These are phyloP conservation scores for Macquaria australasica DNA, from an alignment of 2,113 vertebrate species.

Conservation along the genomic window DNA sequence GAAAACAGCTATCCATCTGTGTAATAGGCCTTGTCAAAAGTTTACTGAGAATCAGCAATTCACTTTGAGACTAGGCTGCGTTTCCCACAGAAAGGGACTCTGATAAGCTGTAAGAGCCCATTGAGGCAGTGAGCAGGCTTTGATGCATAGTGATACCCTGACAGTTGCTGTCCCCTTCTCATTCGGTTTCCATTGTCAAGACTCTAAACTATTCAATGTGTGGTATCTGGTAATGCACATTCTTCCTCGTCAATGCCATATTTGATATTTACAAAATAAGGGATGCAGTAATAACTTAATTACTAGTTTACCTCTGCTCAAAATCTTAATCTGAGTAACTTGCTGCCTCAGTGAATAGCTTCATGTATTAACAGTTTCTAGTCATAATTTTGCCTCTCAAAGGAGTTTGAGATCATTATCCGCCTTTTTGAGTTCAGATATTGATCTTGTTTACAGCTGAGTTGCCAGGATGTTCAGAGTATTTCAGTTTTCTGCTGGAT, in stretches of 20 bases:
- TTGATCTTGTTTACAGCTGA: slow-evolving; percentile 33
- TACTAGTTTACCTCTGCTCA: slow-evolving; percentile 10
- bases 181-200: slow-evolving; percentile 51
- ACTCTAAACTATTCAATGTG: neutral
- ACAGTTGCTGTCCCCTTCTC: slow-evolving; percentile 45
- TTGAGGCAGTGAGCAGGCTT: slow-evolving; percentile 53
- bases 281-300: slow-evolving; percentile 13
- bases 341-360: slow-evolving; percentile 19
- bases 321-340: neutral
- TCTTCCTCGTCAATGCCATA: slow-evolving; percentile 18
- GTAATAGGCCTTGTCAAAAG: slow-evolving; percentile 79
- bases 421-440: slow-evolving; percentile 28
- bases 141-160: slow-evolving; percentile 54
- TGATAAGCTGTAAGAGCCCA: slow-evolving; percentile 65
- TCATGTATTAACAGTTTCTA: slow-evolving; percentile 16
- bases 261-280: slow-evolving; percentile 31
- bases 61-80: slow-evolving; percentile 53
- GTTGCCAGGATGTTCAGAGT: slow-evolving; percentile 13
- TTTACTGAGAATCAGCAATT: slow-evolving; percentile 73
- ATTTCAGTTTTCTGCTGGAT: slow-evolving; percentile 16
- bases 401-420: slow-evolving; percentile 15
- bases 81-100: slow-evolving; percentile 47
- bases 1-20: slow-evolving; percentile 74
- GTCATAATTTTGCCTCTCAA: slow-evolving; percentile 13
- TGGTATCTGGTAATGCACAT: slow-evolving; percentile 8